phyloP scores from a whole-genome alignment of 2,888 invertebrate genomes.

The Tupiocoris notatus region DNA sequence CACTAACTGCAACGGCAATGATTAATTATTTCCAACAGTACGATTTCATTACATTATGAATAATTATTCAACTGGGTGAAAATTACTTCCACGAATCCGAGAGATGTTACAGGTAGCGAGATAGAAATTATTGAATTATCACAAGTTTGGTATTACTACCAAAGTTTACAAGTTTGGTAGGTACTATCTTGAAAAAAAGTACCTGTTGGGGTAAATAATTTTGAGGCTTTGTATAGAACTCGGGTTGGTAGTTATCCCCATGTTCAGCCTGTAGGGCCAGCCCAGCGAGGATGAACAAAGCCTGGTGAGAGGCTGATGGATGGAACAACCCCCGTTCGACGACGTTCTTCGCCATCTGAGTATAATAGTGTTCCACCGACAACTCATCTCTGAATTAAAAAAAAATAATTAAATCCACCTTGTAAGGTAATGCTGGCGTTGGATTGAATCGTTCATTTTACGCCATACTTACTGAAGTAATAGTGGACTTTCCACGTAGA shows the following conservation, averaged over 20 bases:
- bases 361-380: constrained; percentile 89
- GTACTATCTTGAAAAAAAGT: no score
- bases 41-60: not conserved
- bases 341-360: constrained; percentile 88
- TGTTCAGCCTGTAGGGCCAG: constrained; percentile 90
- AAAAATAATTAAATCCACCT: no score
- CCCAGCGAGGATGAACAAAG: constrained; percentile 78
- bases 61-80: no score
- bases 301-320: constrained; percentile 67
- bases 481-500: constrained; percentile 89
- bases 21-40: not conserved
- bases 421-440: no score
- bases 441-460: no score
- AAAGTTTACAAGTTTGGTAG: no score
- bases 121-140: no score
- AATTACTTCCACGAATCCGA: no score
- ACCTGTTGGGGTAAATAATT: constrained; percentile 47
- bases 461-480: constrained; percentile 68
- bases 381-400: constrained; percentile 69
- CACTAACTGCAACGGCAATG: constrained; percentile 51
- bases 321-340: constrained; percentile 57
- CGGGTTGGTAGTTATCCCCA: constrained; percentile 63
- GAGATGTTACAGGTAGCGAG: no score
- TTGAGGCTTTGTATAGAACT: constrained; percentile 44
- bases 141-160: no score